A percentile compares a stretch with the other conserved stretches of the same genome.
Conservation (phyloP, 1,140 invertebrate species). For the Gryllus bimaculatus region DNA sequence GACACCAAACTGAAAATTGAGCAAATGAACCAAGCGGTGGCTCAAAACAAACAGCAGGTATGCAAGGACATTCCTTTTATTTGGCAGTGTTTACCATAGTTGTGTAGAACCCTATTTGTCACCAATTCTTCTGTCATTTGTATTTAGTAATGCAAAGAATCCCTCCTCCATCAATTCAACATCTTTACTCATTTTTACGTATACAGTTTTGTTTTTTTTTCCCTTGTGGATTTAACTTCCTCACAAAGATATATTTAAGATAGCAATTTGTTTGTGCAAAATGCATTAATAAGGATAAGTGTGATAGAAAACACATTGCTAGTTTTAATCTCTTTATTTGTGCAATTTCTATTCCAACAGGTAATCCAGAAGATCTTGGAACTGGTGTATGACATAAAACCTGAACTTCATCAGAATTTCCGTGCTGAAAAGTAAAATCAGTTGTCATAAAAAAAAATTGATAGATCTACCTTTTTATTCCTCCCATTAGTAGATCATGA, state of each 20-base stretch:
- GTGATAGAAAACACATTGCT: not conserved
- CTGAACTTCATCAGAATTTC: slow-evolving; percentile 80
- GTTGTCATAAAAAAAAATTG: not conserved
- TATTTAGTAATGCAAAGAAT: no score
- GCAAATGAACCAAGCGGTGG: slow-evolving; percentile 74
- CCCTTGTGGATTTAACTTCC: no score
- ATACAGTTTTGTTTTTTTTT: no score
- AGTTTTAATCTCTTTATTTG: not conserved
- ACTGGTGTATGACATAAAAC: slow-evolving; percentile 80
- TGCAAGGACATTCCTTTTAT: slow-evolving; percentile 27
- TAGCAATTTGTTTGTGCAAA: not conserved
- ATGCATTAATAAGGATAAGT: not conserved
- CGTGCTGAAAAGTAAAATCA: slow-evolving; percentile 28
- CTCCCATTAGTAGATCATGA: not conserved
- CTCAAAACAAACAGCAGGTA: slow-evolving; percentile 64
- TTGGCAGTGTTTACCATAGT: slow-evolving; percentile 19
- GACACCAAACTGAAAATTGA: slow-evolving; percentile 77
- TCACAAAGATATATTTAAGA: no score
- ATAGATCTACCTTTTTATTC: not conserved
- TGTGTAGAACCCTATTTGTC: no score
- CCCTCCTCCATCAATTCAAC: no score
- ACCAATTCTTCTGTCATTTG: no score
- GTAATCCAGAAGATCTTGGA: slow-evolving; percentile 74
- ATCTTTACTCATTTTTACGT: no score
- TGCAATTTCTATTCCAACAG: slow-evolving; percentile 38